Conservation (phyloP, 2,888 invertebrate genomes). For the Julus scanicus region DNA sequence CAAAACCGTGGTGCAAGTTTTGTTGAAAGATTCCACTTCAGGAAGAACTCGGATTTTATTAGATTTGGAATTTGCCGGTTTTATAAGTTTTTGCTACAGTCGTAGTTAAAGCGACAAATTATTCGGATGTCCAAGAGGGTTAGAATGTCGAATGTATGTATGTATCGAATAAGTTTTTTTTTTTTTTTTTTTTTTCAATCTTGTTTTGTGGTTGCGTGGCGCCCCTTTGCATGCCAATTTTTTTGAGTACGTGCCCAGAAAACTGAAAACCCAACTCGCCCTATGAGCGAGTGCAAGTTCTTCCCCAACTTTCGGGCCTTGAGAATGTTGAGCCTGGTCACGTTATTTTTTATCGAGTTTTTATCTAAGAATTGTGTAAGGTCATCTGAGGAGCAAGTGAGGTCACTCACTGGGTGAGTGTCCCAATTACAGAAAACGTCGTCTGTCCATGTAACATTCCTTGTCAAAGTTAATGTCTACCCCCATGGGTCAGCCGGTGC, state of each 20-base stretch:
- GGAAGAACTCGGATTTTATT: too few species aligned
- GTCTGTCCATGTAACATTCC: constrained; percentile 48
- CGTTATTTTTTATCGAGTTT: constrained; percentile 7
- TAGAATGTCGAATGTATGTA: neutral
- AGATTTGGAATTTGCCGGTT: neutral
- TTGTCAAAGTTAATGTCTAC: constrained; percentile 34
- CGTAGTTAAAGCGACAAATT: neutral
- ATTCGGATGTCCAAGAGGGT: neutral
- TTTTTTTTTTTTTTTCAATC: too few species aligned
- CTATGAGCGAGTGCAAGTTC: neutral
- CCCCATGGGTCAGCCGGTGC: constrained; percentile 30
- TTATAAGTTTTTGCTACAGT: neutral
- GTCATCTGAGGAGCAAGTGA: constrained; percentile 45
- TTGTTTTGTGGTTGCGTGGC: constrained; percentile 12
- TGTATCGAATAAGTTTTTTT: neutral
- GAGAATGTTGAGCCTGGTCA: constrained; percentile 46
- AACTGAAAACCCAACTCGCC: constrained; percentile 20
- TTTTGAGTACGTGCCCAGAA: constrained; percentile 28
- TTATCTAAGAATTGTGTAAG: constrained; percentile 28
- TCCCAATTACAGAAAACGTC: constrained; percentile 43
- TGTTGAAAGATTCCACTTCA: too few species aligned
- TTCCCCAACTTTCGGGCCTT: constrained; percentile 36
- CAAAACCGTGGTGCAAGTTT: too few species aligned
- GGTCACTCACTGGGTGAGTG: constrained; percentile 51
- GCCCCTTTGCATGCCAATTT: constrained; percentile 15